Evolutionary conservation across 1,140 invertebrate species (phyloP), one percentile per base, ranked within the genome.

Genomic region (Chironomus tepperi): DNA sequence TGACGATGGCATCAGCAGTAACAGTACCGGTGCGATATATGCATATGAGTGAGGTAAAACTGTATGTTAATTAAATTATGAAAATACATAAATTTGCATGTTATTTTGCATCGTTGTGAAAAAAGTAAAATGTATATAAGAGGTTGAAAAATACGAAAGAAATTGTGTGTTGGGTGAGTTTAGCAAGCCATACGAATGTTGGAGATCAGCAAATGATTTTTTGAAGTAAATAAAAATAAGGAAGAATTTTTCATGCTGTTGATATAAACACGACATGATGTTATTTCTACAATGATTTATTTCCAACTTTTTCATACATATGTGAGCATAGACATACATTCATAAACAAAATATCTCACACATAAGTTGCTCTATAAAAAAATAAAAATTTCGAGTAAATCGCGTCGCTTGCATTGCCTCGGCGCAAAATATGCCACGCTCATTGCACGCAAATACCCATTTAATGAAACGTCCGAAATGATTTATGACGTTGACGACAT

Each of bases 21-120:
- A 34, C 24, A 34, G 24, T 34, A 34, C 2, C 24, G 24, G 24
- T 34, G 24, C 24, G 1, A 34, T 34, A 34, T 34, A 34, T 34
- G 24, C 24, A 34, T 34, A 34, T 34, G 24, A 34, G 24, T 34
- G 47, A 12, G 47, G 47, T 57, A 21, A 21, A 70, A 70, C n/a
- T 70, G 65, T 16, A 70, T 70, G 65, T 70, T 70, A 70, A 70
- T 70, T 70, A 70, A 70, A 70, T 70, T 70, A 70, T 70, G 19
- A 70, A 70, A 19, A 70, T 70, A 70, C 65, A 70, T 70, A 70
- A 70, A 70, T 70, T 70, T 70, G 65, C 65, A 70, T 70, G 65
- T 21, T 70, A 9, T 70, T 70, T 70, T 21, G 19, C 65, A n/a
- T 57, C 47, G 47, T 57, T 57, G 47, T 57, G n/a, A 5, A 57